Evolutionary conservation across 2,113 vertebrate species (phyloP).

Genomic region (Cervus canadensis): DNA sequence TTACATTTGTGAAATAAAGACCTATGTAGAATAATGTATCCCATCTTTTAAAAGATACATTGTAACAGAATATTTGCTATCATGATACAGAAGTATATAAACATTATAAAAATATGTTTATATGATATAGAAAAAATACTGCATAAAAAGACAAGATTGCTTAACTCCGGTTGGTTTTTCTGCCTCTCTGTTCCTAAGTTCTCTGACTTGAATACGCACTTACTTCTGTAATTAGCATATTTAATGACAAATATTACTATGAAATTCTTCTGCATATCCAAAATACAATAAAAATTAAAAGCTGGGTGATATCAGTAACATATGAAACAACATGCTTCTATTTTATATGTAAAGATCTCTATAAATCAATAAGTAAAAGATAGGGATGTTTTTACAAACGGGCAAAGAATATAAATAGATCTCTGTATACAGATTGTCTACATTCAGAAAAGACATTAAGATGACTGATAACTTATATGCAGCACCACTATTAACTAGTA

Average conservation of each 20-base stretch:
- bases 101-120: neutral
- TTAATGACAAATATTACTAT: neutral
- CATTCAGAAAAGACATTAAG: constrained; percentile 7
- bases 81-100: neutral
- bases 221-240: neutral
- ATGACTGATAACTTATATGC: neutral
- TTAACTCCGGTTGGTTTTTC: neutral
- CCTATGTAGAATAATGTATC: neutral
- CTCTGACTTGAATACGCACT: neutral
- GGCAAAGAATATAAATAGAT: neutral
- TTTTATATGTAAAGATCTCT: neutral
- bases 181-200: neutral
- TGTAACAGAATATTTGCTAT: neutral
- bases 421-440: neutral
- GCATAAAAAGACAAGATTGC: neutral
- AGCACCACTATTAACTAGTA: neutral
- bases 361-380: neutral
- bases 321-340: neutral
- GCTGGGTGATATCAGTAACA: neutral
- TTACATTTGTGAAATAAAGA: neutral
- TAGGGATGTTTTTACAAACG: neutral
- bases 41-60: neutral
- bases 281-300: neutral
- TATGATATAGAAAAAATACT: neutral
- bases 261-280: neutral